These are phyloP conservation scores for Proteles cristata DNA, from an alignment of 2,113 vertebrate species.

Conservation along the genomic window DNA sequence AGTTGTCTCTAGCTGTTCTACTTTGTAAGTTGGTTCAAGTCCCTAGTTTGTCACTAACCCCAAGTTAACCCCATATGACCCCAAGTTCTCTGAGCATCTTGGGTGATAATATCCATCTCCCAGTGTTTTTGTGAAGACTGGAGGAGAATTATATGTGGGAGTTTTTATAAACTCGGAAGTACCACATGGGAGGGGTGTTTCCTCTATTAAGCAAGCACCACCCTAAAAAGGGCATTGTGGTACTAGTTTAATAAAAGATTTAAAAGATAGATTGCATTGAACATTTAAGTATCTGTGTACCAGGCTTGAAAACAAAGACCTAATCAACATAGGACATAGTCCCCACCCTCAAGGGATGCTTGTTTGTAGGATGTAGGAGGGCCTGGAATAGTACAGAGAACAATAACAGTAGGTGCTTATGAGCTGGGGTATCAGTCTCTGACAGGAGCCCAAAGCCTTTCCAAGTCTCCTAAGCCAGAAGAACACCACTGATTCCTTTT, in stretches of 20 bases:
- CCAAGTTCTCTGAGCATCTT: neutral
- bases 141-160: neutral
- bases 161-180: neutral
- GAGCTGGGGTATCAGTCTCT: neutral
- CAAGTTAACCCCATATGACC: neutral
- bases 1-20: neutral
- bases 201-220: neutral
- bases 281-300: neutral
- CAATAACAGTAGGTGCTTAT: neutral
- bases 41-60: neutral
- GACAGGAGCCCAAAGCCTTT: neutral
- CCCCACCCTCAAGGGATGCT: neutral
- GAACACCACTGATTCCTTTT: neutral
- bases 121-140: neutral
- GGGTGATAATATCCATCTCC: neutral
- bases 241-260: neutral
- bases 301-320: slow-evolving; percentile 45
- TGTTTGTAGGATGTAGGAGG: neutral
- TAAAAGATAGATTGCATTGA: neutral
- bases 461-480: neutral
- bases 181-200: neutral
- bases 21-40: neutral
- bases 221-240: neutral
- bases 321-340: neutral
- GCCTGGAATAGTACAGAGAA: neutral